These are phyloP conservation scores for Rostratula benghalensis DNA, from an alignment of 2,113 vertebrate genomes.

Conservation along the genomic window DNA sequence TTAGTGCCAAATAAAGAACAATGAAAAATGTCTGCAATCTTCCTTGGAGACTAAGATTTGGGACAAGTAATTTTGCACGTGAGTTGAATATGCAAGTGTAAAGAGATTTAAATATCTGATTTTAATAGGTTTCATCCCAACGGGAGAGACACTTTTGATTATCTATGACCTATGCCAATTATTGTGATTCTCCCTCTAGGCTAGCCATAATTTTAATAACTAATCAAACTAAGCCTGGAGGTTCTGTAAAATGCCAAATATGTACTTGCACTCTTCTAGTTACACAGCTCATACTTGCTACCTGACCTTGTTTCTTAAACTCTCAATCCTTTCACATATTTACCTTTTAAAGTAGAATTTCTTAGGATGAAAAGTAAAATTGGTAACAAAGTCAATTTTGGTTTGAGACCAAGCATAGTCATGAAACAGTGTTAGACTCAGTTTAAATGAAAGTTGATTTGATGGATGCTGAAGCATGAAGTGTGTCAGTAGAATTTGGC, in stretches of 20 bases:
- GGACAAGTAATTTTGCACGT: constrained; percentile 69
- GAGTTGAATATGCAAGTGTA: constrained; percentile 72
- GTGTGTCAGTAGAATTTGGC: neutral
- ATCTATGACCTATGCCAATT: constrained; percentile 89
- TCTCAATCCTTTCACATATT: constrained; percentile 37
- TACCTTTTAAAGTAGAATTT: neutral
- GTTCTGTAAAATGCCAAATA: constrained; percentile 75
- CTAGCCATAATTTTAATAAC: constrained; percentile 85
- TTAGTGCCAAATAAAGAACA: constrained; percentile 77
- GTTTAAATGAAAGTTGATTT: neutral
- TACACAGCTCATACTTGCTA: constrained; percentile 48
- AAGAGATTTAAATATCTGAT: constrained; percentile 87
- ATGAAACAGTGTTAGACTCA: neutral
- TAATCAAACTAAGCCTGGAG: constrained; percentile 88
- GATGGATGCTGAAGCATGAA: neutral
- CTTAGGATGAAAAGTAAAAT: neutral
- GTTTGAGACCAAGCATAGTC: neutral
- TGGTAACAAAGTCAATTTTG: neutral
- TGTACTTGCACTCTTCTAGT: constrained; percentile 58
- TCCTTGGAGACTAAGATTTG: constrained; percentile 70
- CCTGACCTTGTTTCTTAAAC: constrained; percentile 61
- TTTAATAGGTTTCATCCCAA: constrained; percentile 85
- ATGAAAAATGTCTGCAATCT: constrained; percentile 63
- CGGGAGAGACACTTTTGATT: constrained; percentile 87
- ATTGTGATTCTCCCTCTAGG: constrained; percentile 83